Evolutionary conservation across 2,797 vertebrate species (phyloP), one percentile per base, ranked within the genome.

Genomic region (Chrosomus eos): DNA sequence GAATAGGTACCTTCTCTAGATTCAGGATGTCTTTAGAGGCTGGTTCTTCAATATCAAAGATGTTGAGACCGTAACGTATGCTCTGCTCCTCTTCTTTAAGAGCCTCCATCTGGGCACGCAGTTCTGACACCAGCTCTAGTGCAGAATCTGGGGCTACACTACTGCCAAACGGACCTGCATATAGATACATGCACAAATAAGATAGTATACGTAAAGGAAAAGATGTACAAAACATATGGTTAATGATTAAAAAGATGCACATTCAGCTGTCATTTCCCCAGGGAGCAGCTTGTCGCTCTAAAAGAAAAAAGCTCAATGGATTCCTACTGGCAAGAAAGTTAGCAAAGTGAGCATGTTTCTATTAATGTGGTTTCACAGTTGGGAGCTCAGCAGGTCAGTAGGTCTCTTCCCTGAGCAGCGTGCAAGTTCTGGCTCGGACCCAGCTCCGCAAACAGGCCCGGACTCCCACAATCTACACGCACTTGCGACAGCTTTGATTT

Each of bases 41-140:
- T 0, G 93, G 92, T 72, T 96, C 95, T 21, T 97, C 96, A 0
- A 97, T 95, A 83, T 95, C 95, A 92, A 97, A 98, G 92, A 97
- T 94, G 87, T 92, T 90, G 86, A 98, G 93, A 53, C 95, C 96
- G 0, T 91, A 38, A 11, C 91, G 88, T 36, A 97, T 93, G 66
- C 23, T 76, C 68, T 33, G 91, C 85, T 98, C 96, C 85, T 98
- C 97, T 9, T 95, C 92, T 85, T 95, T 95, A 86, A 97, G 90
- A 85, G 85, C 6, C 4, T 94, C 92, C 89, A 98, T 93, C 81
- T 93, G 89, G 21, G 86, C 84, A 26, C 87, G 91, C 75, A 95
- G 82, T 0, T 73, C 89, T 0, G 80, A 75, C 1, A 97, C 93
- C 90, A 95, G 92, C 4, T 94, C 90, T 58, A 96, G 89, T 4